These are phyloP conservation scores for Drosophila subpulchrella DNA, from an alignment of 1,140 invertebrate genomes.

Conservation along the genomic window DNA sequence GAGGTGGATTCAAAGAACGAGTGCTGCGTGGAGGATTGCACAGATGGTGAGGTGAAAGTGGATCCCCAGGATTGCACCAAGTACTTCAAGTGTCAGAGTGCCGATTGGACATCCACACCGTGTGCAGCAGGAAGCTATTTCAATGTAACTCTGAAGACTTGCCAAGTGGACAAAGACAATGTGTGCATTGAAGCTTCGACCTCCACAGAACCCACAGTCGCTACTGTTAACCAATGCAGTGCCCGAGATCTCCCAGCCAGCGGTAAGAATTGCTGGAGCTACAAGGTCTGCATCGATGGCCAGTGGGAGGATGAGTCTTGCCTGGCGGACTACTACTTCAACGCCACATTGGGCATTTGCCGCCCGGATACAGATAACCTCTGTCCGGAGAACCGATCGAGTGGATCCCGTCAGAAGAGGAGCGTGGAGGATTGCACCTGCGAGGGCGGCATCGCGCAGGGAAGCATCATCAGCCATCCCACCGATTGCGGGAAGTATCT, in stretches of 20 bases:
- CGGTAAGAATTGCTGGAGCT: constrained; percentile 47
- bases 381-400: constrained; percentile 51
- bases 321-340: constrained; percentile 36
- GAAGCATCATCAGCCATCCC: constrained; percentile 46
- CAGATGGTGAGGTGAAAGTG: neutral
- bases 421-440: constrained; percentile 47
- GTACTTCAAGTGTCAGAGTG: constrained; percentile 44
- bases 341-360: constrained; percentile 36
- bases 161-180: constrained; percentile 16
- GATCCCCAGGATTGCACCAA: constrained; percentile 47
- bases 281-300: constrained; percentile 48
- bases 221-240: constrained; percentile 12
- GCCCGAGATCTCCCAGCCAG: constrained; percentile 13
- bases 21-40: constrained; percentile 45
- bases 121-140: constrained; percentile 41
- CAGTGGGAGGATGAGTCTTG: constrained; percentile 48
- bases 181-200: constrained; percentile 20
- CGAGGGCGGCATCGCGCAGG: constrained; percentile 46
- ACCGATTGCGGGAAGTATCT: constrained; percentile 70
- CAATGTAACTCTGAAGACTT: neutral
- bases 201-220: neutral
- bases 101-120: constrained; percentile 28
- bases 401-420: constrained; percentile 26
- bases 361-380: constrained; percentile 15
- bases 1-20: constrained; percentile 17